These are phyloP conservation scores for Drosophila glabriapex DNA, from an alignment of 2,888 invertebrate genomes.

Conservation along the genomic window DNA sequence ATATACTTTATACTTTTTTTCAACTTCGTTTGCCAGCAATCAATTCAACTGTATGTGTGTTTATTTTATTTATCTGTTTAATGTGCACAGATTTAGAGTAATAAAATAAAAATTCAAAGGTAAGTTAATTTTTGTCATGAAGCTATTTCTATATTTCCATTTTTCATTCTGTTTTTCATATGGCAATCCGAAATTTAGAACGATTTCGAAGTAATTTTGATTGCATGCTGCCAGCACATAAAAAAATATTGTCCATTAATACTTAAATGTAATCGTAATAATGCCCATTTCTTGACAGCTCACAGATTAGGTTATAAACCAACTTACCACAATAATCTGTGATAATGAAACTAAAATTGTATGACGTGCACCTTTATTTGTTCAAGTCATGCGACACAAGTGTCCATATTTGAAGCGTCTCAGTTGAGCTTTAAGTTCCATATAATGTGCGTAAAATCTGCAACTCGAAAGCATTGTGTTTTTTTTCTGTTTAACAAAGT, in stretches of 20 bases:
- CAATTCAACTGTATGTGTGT: slow-evolving; percentile 16
- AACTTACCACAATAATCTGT: slow-evolving; percentile 22
- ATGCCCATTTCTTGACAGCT: slow-evolving; percentile 53
- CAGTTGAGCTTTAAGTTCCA: slow-evolving; percentile 25
- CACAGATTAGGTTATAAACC: slow-evolving; percentile 55
- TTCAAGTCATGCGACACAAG: slow-evolving; percentile 41
- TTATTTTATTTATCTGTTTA: slow-evolving; percentile 8
- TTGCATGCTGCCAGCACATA: slow-evolving; percentile 39
- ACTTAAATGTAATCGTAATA: slow-evolving; percentile 47
- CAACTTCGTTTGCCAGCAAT: slow-evolving; percentile 1
- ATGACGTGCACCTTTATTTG: slow-evolving; percentile 56
- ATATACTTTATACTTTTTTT: slow-evolving; percentile 10
- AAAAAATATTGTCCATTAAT: slow-evolving; percentile 39
- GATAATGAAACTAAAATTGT: slow-evolving; percentile 37
- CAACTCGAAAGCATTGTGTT: background rate
- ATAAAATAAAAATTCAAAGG: background rate
- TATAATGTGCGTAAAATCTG: slow-evolving; percentile 16
- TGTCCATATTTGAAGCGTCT: background rate
- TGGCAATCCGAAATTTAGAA: slow-evolving; percentile 1
- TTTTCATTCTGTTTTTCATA: background rate
- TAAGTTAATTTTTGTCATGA: slow-evolving; percentile 7
- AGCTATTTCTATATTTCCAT: background rate
- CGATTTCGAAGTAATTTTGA: slow-evolving; percentile 10
- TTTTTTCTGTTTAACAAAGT: slow-evolving; percentile 55
- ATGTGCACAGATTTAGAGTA: slow-evolving; percentile 3